Percentiles rank a stretch among this genome's conserved stretches.
These are phyloP conservation scores for Paracentrotus lividus DNA, from an alignment of 53 echinoderm and acorn worm species.

Conservation along the genomic window DNA sequence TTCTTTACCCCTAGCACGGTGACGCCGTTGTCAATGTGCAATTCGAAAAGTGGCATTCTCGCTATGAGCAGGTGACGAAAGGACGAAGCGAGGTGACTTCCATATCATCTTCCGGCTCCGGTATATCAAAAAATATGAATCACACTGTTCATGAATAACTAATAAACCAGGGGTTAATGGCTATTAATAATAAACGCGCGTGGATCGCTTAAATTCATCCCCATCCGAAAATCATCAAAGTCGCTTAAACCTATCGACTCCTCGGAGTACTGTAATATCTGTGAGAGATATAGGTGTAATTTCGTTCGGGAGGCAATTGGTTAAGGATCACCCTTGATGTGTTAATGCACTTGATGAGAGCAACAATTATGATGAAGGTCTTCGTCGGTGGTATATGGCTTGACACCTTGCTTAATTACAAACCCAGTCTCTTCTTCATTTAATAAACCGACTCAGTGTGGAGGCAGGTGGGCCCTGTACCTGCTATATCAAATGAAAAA, in stretches of 20 bases:
- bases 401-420: not conserved
- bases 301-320: too few species aligned
- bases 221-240: not conserved
- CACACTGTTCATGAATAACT: conserved; percentile 23
- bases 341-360: not conserved
- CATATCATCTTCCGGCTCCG: conserved; percentile 1
- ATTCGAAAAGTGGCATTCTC: too few species aligned
- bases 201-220: not conserved
- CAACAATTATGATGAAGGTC: not conserved
- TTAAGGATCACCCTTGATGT: not conserved
- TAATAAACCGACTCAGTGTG: not conserved
- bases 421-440: not conserved
- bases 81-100: not conserved
- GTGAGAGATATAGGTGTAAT: too few species aligned
- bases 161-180: not conserved
- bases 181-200: conserved; percentile 10
- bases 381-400: not conserved
- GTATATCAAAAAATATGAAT: too few species aligned
- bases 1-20: too few species aligned
- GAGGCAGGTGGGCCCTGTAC: too few species aligned
- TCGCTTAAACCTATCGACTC: too few species aligned
- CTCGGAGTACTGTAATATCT: too few species aligned
- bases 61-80: too few species aligned
- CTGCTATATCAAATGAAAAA: too few species aligned
- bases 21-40: too few species aligned